Percentiles rank a stretch among this genome's conserved stretches.
phyloP scores from a whole-genome alignment of 1,140 invertebrate species.

The Tetraneura akinire region DNA sequence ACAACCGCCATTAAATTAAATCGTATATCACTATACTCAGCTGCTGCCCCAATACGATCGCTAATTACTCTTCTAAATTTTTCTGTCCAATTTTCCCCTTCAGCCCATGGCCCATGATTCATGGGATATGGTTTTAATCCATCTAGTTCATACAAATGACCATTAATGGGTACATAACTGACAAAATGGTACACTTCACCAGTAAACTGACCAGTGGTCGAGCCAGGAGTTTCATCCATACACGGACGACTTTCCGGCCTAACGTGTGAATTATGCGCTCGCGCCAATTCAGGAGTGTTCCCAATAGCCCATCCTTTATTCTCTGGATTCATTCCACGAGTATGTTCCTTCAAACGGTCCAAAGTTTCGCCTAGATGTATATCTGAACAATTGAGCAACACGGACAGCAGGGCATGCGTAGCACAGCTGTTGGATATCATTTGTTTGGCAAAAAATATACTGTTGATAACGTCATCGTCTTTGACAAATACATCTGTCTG shows the following conservation, averaged over 20 bases:
- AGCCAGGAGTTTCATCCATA: constrained; percentile 71
- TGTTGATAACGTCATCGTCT: constrained; percentile 91
- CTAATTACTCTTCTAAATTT: constrained; percentile 92
- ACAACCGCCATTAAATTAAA: constrained; percentile 99
- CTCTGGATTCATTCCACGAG: constrained; percentile 90
- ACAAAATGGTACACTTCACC: constrained; percentile 99
- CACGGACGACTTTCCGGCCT: constrained; percentile 82
- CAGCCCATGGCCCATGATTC: constrained; percentile 91
- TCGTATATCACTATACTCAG: constrained; percentile 90
- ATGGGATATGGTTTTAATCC: constrained; percentile 95
- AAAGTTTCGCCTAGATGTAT: constrained; percentile 84
- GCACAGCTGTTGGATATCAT: constrained; percentile 98
- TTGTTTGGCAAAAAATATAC: constrained; percentile 98
- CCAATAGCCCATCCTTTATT: constrained; percentile 97
- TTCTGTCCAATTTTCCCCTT: constrained; percentile 92
- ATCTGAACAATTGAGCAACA: constrained; percentile 88
- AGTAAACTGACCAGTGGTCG: constrained; percentile 69
- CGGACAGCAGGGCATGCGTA: constrained; percentile 91
- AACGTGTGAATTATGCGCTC: constrained; percentile 96
- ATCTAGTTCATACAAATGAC: constrained; percentile 91
- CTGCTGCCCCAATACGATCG: constrained; percentile 81
- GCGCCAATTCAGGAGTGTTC: constrained; percentile 92
- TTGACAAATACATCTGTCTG: constrained; percentile 89
- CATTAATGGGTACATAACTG: constrained; percentile 95
- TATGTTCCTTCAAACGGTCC: constrained; percentile 86